A percentile compares a stretch with the other conserved stretches of the same genome.
phyloP scores from a whole-genome alignment of 2,797 vertebrate genomes.

The Neopelma chrysocephalum region DNA sequence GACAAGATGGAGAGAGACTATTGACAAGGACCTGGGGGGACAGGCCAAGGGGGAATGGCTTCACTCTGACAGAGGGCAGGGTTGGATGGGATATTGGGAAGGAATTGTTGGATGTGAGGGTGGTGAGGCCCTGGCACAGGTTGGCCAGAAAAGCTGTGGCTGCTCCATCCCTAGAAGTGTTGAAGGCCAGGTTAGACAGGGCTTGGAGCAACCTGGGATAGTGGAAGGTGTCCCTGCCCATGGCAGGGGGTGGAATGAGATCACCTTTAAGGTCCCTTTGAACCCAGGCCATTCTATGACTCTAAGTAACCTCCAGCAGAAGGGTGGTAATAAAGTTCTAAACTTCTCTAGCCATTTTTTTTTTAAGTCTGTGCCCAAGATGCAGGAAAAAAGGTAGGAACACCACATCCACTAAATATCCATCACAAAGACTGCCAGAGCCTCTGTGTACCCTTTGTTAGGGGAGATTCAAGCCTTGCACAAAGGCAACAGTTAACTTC shows the following conservation, averaged over 20 bases:
- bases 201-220: background rate
- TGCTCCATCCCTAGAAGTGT: background rate
- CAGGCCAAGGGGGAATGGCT: too few relatives aligned
- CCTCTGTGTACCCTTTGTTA: background rate
- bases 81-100: too few relatives aligned
- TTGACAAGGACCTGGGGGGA: too few relatives aligned
- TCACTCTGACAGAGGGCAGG: too few relatives aligned
- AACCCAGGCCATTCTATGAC: background rate
- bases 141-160: accelerated
- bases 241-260: background rate
- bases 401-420: background rate
- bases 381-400: background rate
- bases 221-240: background rate
- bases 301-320: background rate
- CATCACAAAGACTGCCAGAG: background rate
- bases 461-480: background rate
- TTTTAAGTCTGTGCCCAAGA: background rate
- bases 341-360: background rate
- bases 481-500: background rate
- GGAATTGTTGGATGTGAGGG: too few relatives aligned
- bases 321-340: background rate
- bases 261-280: background rate
- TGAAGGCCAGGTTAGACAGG: accelerated
- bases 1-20: too few relatives aligned
- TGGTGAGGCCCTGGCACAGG: too few relatives aligned